Percentiles rank a stretch among this genome's conserved stretches.
Evolutionary conservation across 2,888 invertebrate species (phyloP).

Genomic region (Melipona beecheii): DNA sequence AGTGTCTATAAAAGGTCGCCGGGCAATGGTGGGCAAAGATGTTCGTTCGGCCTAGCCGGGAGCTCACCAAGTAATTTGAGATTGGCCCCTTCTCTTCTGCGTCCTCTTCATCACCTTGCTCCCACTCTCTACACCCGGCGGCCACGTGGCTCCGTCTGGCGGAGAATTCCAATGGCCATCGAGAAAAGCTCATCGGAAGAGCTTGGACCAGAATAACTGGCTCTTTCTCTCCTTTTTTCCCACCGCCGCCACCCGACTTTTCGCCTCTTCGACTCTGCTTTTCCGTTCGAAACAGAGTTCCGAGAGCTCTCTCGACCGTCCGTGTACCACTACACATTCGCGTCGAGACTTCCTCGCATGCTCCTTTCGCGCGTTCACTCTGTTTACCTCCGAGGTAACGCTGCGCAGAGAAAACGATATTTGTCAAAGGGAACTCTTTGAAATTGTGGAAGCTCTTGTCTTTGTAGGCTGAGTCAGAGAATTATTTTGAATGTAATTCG

Average conservation of each 20-base stretch:
- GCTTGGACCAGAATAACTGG: slow-evolving; percentile 74
- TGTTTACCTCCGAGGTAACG: slow-evolving; percentile 42
- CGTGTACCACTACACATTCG: slow-evolving; percentile 7
- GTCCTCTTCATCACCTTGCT: slow-evolving; percentile 68
- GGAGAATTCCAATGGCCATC: slow-evolving; percentile 77
- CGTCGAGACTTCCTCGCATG: slow-evolving; percentile 39
- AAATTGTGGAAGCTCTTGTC: background rate
- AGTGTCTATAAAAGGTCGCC: slow-evolving; percentile 84
- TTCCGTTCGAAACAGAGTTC: slow-evolving; percentile 4
- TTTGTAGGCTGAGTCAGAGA: background rate
- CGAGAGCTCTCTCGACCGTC: background rate
- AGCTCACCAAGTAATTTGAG: slow-evolving; percentile 83
- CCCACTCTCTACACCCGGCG: slow-evolving; percentile 41
- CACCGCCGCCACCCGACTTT: background rate
- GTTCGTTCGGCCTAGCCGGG: slow-evolving; percentile 73
- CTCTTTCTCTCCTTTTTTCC: slow-evolving; percentile 54
- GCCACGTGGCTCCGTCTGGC: slow-evolving; percentile 76
- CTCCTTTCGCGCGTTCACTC: slow-evolving; percentile 19
- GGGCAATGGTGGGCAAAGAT: slow-evolving; percentile 80
- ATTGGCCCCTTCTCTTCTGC: slow-evolving; percentile 79
- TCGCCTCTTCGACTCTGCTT: slow-evolving; percentile 20
- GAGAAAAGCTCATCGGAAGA: slow-evolving; percentile 60
- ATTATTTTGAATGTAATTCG: background rate
- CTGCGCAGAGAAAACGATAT: background rate
- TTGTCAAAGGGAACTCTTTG: background rate